These are phyloP conservation scores for Koerneria pararmatus DNA, from an alignment of 2,888 invertebrate genomes.

Conservation along the genomic window DNA sequence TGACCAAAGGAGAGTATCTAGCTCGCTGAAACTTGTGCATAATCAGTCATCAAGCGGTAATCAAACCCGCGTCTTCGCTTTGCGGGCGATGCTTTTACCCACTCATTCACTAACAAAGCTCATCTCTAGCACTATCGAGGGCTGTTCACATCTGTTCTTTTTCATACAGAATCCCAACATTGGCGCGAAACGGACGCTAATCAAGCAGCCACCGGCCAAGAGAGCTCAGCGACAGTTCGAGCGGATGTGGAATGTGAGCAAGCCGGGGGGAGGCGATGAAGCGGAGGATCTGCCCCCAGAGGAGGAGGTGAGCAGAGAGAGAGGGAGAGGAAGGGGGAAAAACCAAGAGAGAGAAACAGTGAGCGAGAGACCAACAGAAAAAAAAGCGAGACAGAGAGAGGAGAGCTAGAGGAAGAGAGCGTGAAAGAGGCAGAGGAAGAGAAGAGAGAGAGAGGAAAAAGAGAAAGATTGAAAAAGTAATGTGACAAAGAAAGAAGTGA, in stretches of 20 bases:
- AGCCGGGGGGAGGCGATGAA: constrained; percentile 27
- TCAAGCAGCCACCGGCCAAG: constrained; percentile 59
- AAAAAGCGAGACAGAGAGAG: no score
- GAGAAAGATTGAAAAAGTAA: neutral
- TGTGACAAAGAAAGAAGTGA: neutral
- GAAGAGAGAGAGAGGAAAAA: neutral
- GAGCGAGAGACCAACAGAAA: no score
- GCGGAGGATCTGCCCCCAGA: no score
- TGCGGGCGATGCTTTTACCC: neutral
- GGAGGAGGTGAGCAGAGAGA: constrained; percentile 12
- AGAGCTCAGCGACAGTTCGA: constrained; percentile 58
- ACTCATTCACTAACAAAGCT: neutral
- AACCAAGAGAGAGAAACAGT: no score
- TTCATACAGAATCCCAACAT: constrained; percentile 24
- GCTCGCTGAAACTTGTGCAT: no score
- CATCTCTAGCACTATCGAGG: neutral
- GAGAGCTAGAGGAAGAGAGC: neutral
- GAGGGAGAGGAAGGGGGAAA: no score
- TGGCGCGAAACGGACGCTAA: constrained; percentile 48
- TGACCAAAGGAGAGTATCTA: no score
- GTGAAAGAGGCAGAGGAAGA: constrained; percentile 5
- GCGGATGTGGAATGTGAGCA: constrained; percentile 53
- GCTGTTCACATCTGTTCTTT: neutral
- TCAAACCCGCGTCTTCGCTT: no score
- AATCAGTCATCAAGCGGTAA: no score